Evolutionary conservation across 2,113 vertebrate species (phyloP), one percentile per base, ranked within the genome.

Genomic region (Centropus bengalensis): DNA sequence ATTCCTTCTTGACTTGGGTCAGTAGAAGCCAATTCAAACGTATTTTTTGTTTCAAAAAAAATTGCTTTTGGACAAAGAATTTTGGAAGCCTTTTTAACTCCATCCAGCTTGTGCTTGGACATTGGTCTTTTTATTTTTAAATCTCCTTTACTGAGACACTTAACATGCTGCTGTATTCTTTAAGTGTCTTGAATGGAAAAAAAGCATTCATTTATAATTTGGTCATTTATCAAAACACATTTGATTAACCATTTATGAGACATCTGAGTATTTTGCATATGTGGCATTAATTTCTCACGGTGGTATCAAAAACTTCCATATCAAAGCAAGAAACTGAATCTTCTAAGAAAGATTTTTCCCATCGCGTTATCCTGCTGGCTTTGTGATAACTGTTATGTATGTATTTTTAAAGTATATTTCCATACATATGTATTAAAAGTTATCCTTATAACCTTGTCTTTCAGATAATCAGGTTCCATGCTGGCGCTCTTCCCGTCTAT

Each of bases 381-480:
- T 82, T 3, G 8, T 45, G 21, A 33, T 73, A 56, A 33, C 36
- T 73, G 14, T 82, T 76, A 26, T 60, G 30, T 60, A 23, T 51
- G 14, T 75, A 2, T 20, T 56, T 49, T 3, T 12, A 9, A 44
- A 10, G n/a, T 68, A 18, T 6, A 38, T 38, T 9, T 88, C 55
- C 52, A 26, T 40, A 32, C 74, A 6, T 28, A 38, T 24, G 85
- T 45, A 3, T 49, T 68, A 40, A 22, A 67, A 77, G 8, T 40
- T 74, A 13, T 54, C 12, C 14, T 58, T 73, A 21, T 30, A 66
- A 80, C 24, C 40, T 73, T 97, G 9, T 95, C 81, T 97, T 97
- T 89, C 96, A 99, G 99, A 93, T 99, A 28, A 95, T 99, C 82
- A 97, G 99, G 85, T 99, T 99, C 96, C 99, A 99, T 94, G 98